Base-by-base conservation (phyloP, 2,797 vertebrate species). In the Malurus splendens region DNA sequence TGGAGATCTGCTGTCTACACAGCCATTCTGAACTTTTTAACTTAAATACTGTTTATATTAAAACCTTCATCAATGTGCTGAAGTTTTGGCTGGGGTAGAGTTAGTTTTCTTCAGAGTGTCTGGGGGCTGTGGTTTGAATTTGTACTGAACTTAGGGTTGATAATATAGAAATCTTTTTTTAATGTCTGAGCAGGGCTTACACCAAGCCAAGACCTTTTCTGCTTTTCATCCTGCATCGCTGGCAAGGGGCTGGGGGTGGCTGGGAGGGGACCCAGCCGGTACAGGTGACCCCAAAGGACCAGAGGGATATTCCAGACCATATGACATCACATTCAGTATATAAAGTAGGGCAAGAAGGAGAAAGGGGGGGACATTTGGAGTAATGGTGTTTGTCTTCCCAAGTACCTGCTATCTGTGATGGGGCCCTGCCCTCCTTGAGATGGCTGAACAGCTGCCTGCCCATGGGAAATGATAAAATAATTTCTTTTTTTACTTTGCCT, bases 151-250 rank as follows among this genome's bases (percentile, higher is more conserved):
- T 54, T 11, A 12, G 16, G 9, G 13, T 24, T 32, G 18, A 55
- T 10, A 60, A 54, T 4, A 28, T 0, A 20, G 61, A 47, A 13
- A 28, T 24, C 3, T 66, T 42, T 28, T 3, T 12, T 42, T 32
- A 32, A 24, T 10, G 24, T 18, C n/a, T 28, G 27, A n/a, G 12
- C 15, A 36, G 47, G 23, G 10, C 33, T 79, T 41, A 62, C 30
- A 52, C 8, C 47, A 33, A 66, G 9, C 20, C 22, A 36, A 60
- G 10, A 13, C 7, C 61, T 74, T 74, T 33, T 74, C 54, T 48
- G 36, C n/a, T 60, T 48, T 60, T n/a, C 14, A 4, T 48, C 24
- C 23, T 20, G 41, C 16, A 13, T 20, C 0, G 0, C 10, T 60
- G 13, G 23, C 22, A 27, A 59, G 22, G 25, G 7, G 4, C 16